Evolutionary conservation across 2,888 invertebrate genomes (phyloP), one percentile per base, ranked within the genome.

Genomic region (Alloscopus bannaensis): DNA sequence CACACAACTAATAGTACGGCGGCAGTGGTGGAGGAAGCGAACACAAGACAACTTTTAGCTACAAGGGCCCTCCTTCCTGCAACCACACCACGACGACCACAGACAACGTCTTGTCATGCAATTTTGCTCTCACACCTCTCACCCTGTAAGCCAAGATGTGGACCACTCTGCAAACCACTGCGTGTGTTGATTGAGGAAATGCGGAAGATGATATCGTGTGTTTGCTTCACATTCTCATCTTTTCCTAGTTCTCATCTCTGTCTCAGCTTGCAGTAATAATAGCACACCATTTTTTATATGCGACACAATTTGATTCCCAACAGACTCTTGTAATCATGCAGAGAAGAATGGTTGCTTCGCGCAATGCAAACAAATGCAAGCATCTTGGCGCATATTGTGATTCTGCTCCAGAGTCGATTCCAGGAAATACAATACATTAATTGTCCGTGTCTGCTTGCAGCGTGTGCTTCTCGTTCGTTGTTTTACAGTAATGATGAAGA

Each of bases 191-290:
- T 1, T 66, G 57, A 45, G 66, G 66, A 66, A 50, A 66, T 50
- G 66, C 66, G 66, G 66, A 66, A 66, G 66, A 66, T 64, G 8
- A 22, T 6, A 47, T 47, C 36, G 6, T 36, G 6, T 36, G 8
- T 18, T 45, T 3, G 45, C n/a, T 45, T 45, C 62, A 22, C 26
- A 40, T 1, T 20, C 22, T 11, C 16, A 40, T 60, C 40, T 60
- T 24, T 64, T 64, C 45, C 64, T 64, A 16, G 45, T 64, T 64
- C 20, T 59, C 11, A 22, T 22, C 16, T 50, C 20, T 11, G 24
- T 50, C 4, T 50, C 16, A 3, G n/a, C 20, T 45, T 45, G 47
- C 47, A 50, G 20, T n/a, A n/a, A n/a, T n/a, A n/a, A n/a, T n/a
- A n/a, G n/a, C n/a, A n/a, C 52, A 52, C 24, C 3, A 24, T 4